phyloP scores from a whole-genome alignment of 2,113 vertebrate species.

The Talpa occidentalis region DNA sequence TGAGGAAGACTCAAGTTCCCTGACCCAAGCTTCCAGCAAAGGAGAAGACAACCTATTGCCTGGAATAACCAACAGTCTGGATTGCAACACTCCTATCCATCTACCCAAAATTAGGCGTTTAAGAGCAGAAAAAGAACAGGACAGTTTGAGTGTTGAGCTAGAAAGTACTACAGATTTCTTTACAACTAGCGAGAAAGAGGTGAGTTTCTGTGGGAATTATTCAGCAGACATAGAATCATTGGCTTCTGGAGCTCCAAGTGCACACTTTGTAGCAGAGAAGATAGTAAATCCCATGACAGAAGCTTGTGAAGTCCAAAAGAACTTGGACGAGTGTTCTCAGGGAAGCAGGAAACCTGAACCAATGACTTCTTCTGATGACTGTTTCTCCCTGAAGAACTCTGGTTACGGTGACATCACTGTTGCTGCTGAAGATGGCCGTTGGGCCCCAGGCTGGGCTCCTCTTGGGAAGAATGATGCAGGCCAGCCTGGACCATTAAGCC shows the following conservation, averaged over 20 bases:
- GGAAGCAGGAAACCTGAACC: slow-evolving; percentile 54
- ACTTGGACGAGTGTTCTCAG: slow-evolving; percentile 18
- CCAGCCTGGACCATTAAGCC: not conserved
- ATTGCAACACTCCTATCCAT: slow-evolving; percentile 24
- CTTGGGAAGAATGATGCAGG: slow-evolving; percentile 51
- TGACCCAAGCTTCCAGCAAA: slow-evolving; percentile 57
- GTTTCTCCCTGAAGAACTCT: slow-evolving; percentile 74
- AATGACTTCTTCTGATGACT: slow-evolving; percentile 51
- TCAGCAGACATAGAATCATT: slow-evolving; percentile 57
- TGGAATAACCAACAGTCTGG: slow-evolving; percentile 41
- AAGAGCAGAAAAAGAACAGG: slow-evolving; percentile 71
- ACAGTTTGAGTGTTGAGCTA: slow-evolving; percentile 46
- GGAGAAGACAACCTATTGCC: slow-evolving; percentile 32
- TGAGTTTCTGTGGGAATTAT: slow-evolving; percentile 33
- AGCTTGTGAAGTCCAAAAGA: slow-evolving; percentile 37
- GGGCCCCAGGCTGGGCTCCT: slow-evolving; percentile 44
- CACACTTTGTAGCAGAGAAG: slow-evolving; percentile 27
- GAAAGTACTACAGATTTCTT: slow-evolving; percentile 63
- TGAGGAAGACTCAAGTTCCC: slow-evolving; percentile 56
- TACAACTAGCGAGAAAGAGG: slow-evolving; percentile 73
- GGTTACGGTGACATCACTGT: slow-evolving; percentile 17
- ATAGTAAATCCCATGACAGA: not conserved
- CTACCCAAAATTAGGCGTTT: slow-evolving; percentile 5
- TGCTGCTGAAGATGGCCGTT: not conserved
- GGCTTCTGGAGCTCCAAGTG: slow-evolving; percentile 54